These are phyloP conservation scores for Pseudococcus viburni DNA, from an alignment of 2,888 invertebrate species.

Conservation along the genomic window DNA sequence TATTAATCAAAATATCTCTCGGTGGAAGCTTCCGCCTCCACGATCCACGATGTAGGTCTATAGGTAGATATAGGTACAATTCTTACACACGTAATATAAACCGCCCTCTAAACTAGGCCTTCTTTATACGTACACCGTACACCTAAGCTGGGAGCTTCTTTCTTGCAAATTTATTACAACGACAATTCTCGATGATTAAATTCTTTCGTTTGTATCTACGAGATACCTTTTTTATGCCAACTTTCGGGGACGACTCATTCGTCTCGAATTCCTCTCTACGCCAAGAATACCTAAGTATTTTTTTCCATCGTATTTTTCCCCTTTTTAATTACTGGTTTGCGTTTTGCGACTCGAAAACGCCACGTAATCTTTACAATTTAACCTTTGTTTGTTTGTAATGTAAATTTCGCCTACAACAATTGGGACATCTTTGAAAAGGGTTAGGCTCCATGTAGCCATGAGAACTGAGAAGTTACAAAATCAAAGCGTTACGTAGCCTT, in stretches of 20 bases:
- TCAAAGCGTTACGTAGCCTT: neutral
- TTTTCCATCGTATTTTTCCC: neutral
- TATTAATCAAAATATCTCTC: constrained; percentile 51
- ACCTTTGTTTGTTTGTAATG: constrained; percentile 40
- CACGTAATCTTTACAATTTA: constrained; percentile 19
- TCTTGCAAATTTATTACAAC: constrained; percentile 50
- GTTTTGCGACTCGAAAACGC: constrained; percentile 7
- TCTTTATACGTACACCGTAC: neutral
- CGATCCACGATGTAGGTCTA: neutral
- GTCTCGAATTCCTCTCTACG: too few species aligned
- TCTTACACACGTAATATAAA: constrained; percentile 35
- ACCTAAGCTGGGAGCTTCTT: neutral
- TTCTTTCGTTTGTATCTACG: neutral
- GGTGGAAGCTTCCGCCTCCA: neutral
- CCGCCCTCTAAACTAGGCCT: constrained; percentile 39
- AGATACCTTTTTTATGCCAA: neutral
- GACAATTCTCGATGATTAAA: constrained; percentile 55
- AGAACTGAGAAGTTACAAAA: neutral
- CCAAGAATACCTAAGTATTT: neutral
- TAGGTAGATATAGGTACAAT: neutral
- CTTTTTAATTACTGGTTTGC: constrained; percentile 33
- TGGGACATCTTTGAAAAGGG: constrained; percentile 44
- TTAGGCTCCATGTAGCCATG: neutral
- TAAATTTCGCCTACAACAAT: constrained; percentile 24
- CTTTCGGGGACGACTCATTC: neutral